phyloP scores from a whole-genome alignment of 2,113 vertebrate genomes.

The Nematolebias whitei region DNA sequence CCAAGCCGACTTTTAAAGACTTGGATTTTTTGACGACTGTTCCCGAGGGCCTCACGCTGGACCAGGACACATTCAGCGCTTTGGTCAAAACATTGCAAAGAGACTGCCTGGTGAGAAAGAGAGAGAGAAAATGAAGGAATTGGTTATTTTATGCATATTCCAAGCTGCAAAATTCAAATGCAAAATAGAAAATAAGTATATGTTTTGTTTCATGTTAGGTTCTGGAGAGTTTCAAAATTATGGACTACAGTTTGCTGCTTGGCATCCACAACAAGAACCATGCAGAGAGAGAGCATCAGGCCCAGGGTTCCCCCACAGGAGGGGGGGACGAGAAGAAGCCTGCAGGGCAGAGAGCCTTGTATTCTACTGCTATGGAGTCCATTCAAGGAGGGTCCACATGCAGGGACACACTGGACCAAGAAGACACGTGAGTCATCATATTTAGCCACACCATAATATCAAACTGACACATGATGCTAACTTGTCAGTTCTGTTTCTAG shows the following conservation, averaged over 20 bases:
- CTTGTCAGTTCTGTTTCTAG: conserved; percentile 71
- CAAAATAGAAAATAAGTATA: neutral
- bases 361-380: conserved; percentile 98
- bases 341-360: conserved; percentile 89
- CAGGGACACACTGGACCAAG: conserved; percentile 89
- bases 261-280: conserved; percentile 94
- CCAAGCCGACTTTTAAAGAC: conserved; percentile 93
- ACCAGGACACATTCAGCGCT: conserved; percentile 90
- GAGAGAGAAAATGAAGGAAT: neutral
- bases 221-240: conserved; percentile 98
- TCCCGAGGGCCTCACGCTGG: conserved; percentile 90
- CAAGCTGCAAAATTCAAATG: too few species aligned
- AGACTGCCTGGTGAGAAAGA: conserved; percentile 92
- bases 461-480: neutral
- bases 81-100: conserved; percentile 93
- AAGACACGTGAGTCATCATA: conserved; percentile 85
- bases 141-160: neutral
- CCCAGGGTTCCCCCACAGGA: conserved; percentile 84
- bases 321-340: conserved; percentile 88
- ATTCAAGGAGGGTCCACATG: conserved; percentile 93
- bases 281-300: conserved; percentile 86
- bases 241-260: conserved; percentile 98
- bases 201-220: conserved; percentile 78
- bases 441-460: neutral
- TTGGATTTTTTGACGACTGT: conserved; percentile 94